phyloP scores from a whole-genome alignment of 2,797 vertebrate genomes.

The Anguilla megastoma region DNA sequence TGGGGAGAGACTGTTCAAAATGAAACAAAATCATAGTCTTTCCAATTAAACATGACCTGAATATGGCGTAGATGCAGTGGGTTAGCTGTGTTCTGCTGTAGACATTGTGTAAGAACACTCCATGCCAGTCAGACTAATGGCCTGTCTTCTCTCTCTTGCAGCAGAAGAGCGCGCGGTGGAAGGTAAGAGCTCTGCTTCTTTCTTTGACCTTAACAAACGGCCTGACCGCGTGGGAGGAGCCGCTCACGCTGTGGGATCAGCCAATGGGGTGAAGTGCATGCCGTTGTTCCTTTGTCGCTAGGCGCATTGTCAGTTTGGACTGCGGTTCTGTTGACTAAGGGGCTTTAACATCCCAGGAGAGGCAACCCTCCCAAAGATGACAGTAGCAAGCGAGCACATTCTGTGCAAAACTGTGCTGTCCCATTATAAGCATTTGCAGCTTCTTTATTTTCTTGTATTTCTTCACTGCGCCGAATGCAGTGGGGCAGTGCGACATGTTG shows the following conservation, averaged over 20 bases:
- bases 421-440: background rate
- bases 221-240: background rate
- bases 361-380: background rate
- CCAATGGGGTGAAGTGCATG: background rate
- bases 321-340: slow-evolving; percentile 75
- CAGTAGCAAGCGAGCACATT: background rate
- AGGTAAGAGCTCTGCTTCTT: slow-evolving; percentile 72
- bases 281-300: background rate
- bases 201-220: slow-evolving; percentile 17
- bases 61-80: background rate
- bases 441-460: background rate
- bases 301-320: slow-evolving; percentile 75
- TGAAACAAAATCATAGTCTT: background rate
- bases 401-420: background rate
- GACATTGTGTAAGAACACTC: background rate
- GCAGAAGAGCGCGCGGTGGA: slow-evolving; percentile 74
- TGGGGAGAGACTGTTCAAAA: background rate
- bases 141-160: slow-evolving; percentile 58
- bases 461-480: background rate
- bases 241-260: background rate
- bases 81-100: background rate
- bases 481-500: background rate
- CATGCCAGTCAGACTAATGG: background rate
- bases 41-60: background rate
- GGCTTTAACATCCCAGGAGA: background rate